Base-by-base conservation (phyloP, 2,888 invertebrate genomes). In the Cyclophora albipunctata region DNA sequence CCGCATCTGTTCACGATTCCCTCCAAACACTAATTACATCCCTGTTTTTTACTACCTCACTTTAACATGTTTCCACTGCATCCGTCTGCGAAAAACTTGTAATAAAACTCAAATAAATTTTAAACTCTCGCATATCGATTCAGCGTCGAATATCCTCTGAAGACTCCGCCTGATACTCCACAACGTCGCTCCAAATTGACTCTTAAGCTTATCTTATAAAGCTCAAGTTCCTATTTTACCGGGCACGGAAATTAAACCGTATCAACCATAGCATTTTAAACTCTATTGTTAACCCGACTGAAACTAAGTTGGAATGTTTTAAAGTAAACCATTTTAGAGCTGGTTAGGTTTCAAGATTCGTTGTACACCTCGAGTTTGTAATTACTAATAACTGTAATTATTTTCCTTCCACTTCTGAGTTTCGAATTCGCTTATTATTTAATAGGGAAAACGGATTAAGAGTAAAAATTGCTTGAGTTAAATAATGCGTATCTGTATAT, bases 1-100 rank as follows among this genome's bases (percentile, higher is more conserved):
- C 51, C 52, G 55, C 60, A 59, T 57, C 74, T 73, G 77, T 80
- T 80, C 77, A 78, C 78, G 74, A 79, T 77, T 77, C 72, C 59
- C 69, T 79, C 69, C 74, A 77, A 76, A 78, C 73, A 82, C 83
- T 85, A 84, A 85, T 85, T 85, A 84, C 79, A 66, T 62, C 73
- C 73, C 64, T 71, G 76, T 75, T 81, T 81, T 81, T 80, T 80
- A 78, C 78, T 73, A 70, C 71, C 71, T 71, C 69, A 55, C 73
- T 69, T 67, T 74, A 69, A 75, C 73, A 71, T 78, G 73, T 72
- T 77, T 69, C 71, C 71, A 69, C 63, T 73, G 70, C 71, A 70
- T 65, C 68, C 67, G 65, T 64, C 61, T 59, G 62, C 60, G 66
- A 64, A 71, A 73, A 73, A 68, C 62, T 69, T 65, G 56, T 63